phyloP scores from a whole-genome alignment of 2,888 invertebrate genomes.

The Drosophila lutescens region DNA sequence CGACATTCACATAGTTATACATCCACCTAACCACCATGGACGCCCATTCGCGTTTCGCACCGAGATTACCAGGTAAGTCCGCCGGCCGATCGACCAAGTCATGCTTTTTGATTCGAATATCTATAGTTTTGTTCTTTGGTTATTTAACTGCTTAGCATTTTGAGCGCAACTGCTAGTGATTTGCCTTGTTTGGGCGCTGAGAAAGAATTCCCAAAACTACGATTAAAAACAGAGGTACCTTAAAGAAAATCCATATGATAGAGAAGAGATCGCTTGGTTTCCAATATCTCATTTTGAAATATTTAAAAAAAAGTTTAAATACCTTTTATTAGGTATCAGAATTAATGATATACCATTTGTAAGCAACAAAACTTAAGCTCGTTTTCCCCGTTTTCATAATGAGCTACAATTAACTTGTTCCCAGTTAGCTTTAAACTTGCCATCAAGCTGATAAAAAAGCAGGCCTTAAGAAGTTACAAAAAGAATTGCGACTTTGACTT shows the following conservation, averaged over 20 bases:
- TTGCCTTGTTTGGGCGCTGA: constrained; percentile 19
- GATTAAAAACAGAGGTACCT: background rate
- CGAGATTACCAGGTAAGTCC: constrained; percentile 71
- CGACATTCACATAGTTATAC: background rate
- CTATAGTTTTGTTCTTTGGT: constrained; percentile 36
- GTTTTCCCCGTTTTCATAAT: background rate
- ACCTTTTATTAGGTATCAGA: background rate
- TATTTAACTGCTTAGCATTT: constrained; percentile 40
- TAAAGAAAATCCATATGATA: no score
- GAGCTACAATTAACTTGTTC: no score
- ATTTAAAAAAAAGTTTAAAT: background rate
- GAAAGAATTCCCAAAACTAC: constrained; percentile 22
- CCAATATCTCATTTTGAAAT: no score
- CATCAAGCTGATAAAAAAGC: background rate
- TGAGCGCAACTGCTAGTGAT: constrained; percentile 17
- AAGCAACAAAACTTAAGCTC: background rate
- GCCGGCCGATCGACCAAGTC: constrained; percentile 40
- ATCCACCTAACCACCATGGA: constrained; percentile 53
- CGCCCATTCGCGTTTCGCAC: constrained; percentile 67
- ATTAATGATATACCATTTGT: no score
- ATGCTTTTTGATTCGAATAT: constrained; percentile 25
- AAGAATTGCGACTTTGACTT: background rate
- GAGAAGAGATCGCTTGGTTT: no score
- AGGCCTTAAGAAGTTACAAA: background rate
- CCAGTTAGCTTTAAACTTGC: background rate